Percentiles rank a stretch among this genome's conserved stretches.
These are phyloP conservation scores for Gymnosoma rotundatum DNA, from an alignment of 2,888 invertebrate genomes.

Conservation along the genomic window DNA sequence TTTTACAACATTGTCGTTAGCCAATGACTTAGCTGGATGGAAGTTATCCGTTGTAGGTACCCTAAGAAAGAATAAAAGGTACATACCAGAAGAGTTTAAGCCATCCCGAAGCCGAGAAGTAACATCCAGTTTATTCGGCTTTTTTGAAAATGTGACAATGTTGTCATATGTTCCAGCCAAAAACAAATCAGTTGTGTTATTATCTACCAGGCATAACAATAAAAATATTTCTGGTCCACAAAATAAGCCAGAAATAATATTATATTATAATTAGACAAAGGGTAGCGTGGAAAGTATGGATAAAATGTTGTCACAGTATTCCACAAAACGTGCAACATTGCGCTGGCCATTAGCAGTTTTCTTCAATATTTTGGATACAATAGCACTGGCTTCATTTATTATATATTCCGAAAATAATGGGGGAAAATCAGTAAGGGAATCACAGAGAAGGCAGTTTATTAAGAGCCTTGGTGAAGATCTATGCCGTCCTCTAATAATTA, in stretches of 20 bases:
- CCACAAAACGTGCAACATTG: conserved; percentile 5
- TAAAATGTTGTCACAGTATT: conserved; percentile 12
- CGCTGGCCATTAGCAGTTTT: neutral
- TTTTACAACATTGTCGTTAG: conserved; percentile 10
- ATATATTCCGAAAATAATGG: conserved; percentile 5
- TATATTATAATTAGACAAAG: neutral
- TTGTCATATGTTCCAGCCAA: neutral
- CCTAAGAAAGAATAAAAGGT: neutral
- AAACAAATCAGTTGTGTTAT: conserved; percentile 3
- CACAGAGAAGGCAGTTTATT: neutral
- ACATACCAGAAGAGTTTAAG: neutral
- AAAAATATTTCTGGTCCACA: neutral
- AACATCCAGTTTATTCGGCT: neutral
- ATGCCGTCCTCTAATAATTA: conserved; percentile 14
- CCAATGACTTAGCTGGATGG: neutral
- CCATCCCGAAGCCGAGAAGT: neutral
- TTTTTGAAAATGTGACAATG: neutral
- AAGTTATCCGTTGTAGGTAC: conserved; percentile 11
- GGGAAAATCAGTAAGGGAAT: neutral
- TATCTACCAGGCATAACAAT: neutral
- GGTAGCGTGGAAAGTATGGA: conserved; percentile 1
- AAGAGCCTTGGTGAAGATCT: neutral
- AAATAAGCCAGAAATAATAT: conserved; percentile 1
- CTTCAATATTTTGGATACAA: neutral
- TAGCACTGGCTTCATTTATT: neutral